phyloP scores from a whole-genome alignment of 92 coral and sea anemone genomes.

The Palythoa grandis region DNA sequence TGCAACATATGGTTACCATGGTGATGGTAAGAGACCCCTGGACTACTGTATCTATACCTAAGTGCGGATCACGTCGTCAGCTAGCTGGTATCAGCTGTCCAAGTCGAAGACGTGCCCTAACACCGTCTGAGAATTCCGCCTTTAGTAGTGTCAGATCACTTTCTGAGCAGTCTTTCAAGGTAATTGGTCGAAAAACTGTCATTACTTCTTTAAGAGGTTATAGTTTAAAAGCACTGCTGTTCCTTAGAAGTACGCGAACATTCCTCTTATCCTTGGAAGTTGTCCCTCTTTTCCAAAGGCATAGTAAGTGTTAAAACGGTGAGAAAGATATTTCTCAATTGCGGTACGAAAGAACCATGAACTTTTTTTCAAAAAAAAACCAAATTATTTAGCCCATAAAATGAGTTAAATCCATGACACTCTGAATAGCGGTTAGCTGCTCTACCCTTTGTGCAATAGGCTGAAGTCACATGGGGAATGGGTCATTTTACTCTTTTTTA shows the following conservation, averaged over 20 bases:
- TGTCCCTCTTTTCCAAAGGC: too few relatives aligned
- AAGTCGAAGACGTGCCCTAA: conserved; percentile 30
- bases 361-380: neutral
- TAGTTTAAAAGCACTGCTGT: neutral
- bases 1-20: conserved; percentile 66
- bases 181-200: neutral
- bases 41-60: conserved; percentile 38
- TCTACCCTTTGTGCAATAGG: too few relatives aligned
- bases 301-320: too few relatives aligned
- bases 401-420: too few relatives aligned
- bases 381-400: neutral
- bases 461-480: too few relatives aligned
- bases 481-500: too few relatives aligned
- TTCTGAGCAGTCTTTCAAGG: conserved; percentile 41
- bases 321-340: too few relatives aligned
- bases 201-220: neutral
- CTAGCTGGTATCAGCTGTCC: conserved; percentile 8
- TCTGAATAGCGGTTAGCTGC: too few relatives aligned
- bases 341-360: neutral
- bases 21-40: conserved; percentile 71
- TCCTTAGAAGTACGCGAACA: too few relatives aligned
- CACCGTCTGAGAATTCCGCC: conserved; percentile 76
- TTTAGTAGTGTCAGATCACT: conserved; percentile 64
- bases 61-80: conserved; percentile 37
- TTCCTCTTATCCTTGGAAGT: too few relatives aligned